These are phyloP conservation scores for Dromius quadrimaculatus DNA, from an alignment of 2,888 invertebrate genomes.

Conservation along the genomic window DNA sequence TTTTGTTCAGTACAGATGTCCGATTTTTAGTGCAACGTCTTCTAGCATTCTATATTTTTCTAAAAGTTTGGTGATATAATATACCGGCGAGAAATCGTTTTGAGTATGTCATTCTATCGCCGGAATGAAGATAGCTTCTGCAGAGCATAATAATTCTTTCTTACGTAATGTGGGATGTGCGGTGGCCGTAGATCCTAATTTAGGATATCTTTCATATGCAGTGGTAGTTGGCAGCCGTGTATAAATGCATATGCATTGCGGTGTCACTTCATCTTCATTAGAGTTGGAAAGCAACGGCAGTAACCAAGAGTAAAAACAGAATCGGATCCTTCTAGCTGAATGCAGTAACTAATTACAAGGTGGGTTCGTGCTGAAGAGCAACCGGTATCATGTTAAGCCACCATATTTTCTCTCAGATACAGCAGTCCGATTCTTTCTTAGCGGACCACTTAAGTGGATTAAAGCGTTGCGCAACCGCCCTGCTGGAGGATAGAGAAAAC, in stretches of 20 bases:
- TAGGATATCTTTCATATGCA: constrained; percentile 29
- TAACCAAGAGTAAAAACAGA: constrained; percentile 20
- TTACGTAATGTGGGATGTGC: constrained; percentile 5
- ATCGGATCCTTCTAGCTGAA: constrained; percentile 10
- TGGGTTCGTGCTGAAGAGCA: constrained; percentile 45
- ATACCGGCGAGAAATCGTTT: no score
- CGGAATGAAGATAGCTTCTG: no score
- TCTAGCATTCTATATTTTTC: no score
- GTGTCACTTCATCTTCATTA: constrained; percentile 35
- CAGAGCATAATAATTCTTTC: constrained; percentile 21
- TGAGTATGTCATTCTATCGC: no score
- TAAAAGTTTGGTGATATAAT: no score
- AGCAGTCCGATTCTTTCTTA: constrained; percentile 49
- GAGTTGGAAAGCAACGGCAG: neutral
- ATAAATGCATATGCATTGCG: constrained; percentile 22
- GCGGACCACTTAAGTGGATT: constrained; percentile 59
- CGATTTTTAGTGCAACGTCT: no score
- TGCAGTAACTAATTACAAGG: constrained; percentile 28
- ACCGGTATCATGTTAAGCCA: constrained; percentile 49
- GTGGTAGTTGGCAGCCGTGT: constrained; percentile 8
- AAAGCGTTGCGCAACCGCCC: constrained; percentile 59
- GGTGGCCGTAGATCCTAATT: constrained; percentile 22
- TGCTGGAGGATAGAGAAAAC: constrained; percentile 28
- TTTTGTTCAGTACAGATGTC: no score
- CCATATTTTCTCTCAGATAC: constrained; percentile 41